Evolutionary conservation across 2,888 invertebrate species (phyloP).

Genomic region (Pherbina coryleti): DNA sequence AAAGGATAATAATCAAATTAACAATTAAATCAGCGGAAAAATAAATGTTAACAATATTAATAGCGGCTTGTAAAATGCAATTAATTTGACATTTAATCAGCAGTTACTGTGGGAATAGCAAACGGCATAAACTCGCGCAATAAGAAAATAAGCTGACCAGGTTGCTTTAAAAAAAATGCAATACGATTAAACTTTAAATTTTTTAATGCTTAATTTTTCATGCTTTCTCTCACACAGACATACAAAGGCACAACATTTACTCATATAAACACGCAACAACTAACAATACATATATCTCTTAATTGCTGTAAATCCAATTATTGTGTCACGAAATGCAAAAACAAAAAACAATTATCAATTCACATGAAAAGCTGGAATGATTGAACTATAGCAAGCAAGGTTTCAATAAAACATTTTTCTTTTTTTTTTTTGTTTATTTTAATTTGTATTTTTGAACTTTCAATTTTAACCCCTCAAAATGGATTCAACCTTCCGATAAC

Average conservation of each 20-base stretch:
- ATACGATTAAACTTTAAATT: not conserved
- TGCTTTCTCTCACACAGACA: not conserved
- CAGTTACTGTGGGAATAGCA: not conserved
- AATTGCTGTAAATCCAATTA: conserved; percentile 16
- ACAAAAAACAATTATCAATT: not conserved
- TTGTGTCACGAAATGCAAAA: not conserved
- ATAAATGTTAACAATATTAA: conserved; percentile 13
- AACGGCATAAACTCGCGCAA: not conserved
- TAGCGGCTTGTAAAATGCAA: conserved; percentile 16
- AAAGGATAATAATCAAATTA: conserved; percentile 9
- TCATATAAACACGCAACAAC: not conserved
- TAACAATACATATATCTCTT: not conserved
- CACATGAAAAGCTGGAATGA: no score
- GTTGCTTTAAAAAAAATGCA: not conserved
- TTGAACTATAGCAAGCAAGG: no score
- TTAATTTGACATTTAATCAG: conserved; percentile 7
- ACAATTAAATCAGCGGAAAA: not conserved
- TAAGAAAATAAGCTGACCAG: not conserved
- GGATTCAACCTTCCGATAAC: not conserved
- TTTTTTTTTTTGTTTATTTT: no score
- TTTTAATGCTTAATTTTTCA: conserved; percentile 11
- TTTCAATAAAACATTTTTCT: no score
- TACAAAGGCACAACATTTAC: not conserved
- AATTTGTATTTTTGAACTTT: not conserved
- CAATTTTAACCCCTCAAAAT: not conserved